Base-by-base conservation (phyloP, 1,140 invertebrate genomes). In the Popillia japonica region DNA sequence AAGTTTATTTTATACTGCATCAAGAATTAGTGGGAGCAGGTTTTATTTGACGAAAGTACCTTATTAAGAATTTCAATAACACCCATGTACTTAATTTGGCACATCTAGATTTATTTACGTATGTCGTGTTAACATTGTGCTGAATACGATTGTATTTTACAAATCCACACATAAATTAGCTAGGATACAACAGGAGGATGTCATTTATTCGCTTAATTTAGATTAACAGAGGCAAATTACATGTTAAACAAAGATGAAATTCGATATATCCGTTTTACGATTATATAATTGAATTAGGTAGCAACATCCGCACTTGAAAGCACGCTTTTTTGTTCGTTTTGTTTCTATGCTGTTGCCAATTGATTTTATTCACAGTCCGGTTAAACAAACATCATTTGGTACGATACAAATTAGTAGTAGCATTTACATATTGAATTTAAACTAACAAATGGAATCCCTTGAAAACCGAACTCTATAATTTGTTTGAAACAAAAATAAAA, bases 91-190 rank as follows among this genome's bases (percentile, higher is more conserved):
- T 34, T 34, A 34, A 34, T 34, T 34, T 34, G 1, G 27, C 27
- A 34, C 27, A 34, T 34, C 27, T 34, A 34, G 27, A 34, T 34
- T 34, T 34, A 34, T 34, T 34, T 34, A n/a, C 14, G 11, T 55
- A n/a, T 14, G 17, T 55, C n/a, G 14, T 55, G 48, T 55, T 55
- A n/a, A n/a, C 48, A 17, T 55, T 55, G 14, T n/a, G 14, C 48
- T 55, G 48, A 3, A n/a, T n/a, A 6, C 14, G 48, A n/a, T 6
- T 55, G 48, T n/a, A n/a, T 17, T 55, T 14, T 55, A 55, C 11
- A 55, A 55, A n/a, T 55, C 14, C 14, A 55, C 48, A 55, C 17
- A 17, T 55, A 55, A 55, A 55, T 55, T 55, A 55, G 48, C 48
- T 14, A n/a, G 14, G 4, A 14, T 55, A 55, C 14, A 4, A 55